A percentile compares a stretch with the other conserved stretches of the same genome.
Conservation (phyloP, 1,140 invertebrate species). For the Parapsyche elsis region DNA sequence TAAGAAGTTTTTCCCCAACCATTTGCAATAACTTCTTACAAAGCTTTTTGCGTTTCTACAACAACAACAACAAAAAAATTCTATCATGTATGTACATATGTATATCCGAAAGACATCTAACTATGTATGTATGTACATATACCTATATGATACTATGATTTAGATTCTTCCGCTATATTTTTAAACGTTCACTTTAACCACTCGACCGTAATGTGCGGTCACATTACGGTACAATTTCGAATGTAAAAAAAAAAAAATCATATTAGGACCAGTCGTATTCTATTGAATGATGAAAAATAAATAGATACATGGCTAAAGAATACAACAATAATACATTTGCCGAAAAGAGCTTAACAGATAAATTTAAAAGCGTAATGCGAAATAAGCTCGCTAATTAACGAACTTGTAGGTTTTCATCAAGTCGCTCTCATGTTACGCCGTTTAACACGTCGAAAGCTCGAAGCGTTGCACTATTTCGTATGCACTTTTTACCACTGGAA, state of each 20-base stretch:
- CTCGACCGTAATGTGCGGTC: constrained; percentile 31
- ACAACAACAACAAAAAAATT: neutral
- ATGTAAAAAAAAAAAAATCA: neutral
- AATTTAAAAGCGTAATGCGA: neutral
- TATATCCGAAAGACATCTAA: neutral
- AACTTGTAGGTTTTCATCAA: constrained; percentile 17
- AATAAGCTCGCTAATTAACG: constrained; percentile 24
- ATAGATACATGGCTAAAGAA: neutral
- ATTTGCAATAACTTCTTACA: no score
- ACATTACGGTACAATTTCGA: constrained; percentile 11
- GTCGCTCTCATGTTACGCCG: neutral
- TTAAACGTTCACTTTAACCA: constrained; percentile 7
- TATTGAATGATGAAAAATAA: neutral
- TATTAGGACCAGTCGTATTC: no score
- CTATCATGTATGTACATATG: neutral
- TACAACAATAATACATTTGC: neutral
- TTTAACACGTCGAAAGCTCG: neutral
- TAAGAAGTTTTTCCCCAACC: no score
- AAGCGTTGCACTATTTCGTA: neutral
- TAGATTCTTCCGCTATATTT: constrained; percentile 18
- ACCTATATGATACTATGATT: neutral
- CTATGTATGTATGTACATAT: neutral
- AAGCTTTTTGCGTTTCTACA: no score
- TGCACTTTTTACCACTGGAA: neutral
- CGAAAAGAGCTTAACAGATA: neutral